These are phyloP conservation scores for Hyles vespertilio DNA, from an alignment of 1,140 invertebrate species.

Conservation along the genomic window DNA sequence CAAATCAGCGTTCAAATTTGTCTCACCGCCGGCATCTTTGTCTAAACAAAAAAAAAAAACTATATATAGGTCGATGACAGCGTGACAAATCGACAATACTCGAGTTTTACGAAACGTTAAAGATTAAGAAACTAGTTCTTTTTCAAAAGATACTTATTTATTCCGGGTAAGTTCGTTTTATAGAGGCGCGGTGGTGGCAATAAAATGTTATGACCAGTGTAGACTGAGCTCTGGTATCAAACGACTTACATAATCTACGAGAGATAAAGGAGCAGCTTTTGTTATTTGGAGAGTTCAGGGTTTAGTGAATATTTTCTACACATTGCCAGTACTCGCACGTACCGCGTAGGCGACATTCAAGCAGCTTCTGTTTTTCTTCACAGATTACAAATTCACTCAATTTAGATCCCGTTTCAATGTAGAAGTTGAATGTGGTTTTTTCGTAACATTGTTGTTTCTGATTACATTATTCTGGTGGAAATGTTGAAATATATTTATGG, in stretches of 20 bases:
- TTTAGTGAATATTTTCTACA: slow-evolving; percentile 30
- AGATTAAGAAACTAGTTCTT: slow-evolving; percentile 11
- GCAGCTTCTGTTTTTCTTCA: slow-evolving; percentile 55
- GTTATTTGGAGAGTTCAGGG: slow-evolving; percentile 23
- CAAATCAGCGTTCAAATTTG: no score
- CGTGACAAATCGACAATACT: slow-evolving; percentile 6
- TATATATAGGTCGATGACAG: slow-evolving; percentile 8
- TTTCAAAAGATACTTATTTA: slow-evolving; percentile 36
- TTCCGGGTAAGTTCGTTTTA: slow-evolving; percentile 46
- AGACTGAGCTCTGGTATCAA: slow-evolving; percentile 22
- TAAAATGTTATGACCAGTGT: slow-evolving; percentile 43
- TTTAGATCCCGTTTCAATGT: slow-evolving; percentile 28
- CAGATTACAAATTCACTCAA: slow-evolving; percentile 55
- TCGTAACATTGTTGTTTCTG: no score
- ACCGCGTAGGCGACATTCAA: slow-evolving; percentile 49
- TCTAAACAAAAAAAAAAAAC: neutral
- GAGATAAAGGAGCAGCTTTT: slow-evolving; percentile 14
- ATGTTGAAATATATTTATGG: no score
- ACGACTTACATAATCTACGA: slow-evolving; percentile 19
- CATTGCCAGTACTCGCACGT: slow-evolving; percentile 54
- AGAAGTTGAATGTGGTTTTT: slow-evolving; percentile 1
- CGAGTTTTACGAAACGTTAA: slow-evolving; percentile 5
- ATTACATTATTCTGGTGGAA: no score
- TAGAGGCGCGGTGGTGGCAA: slow-evolving; percentile 43
- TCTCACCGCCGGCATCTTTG: no score